Conservation (phyloP, 2,888 invertebrate species). For the Bellardia pandia region DNA sequence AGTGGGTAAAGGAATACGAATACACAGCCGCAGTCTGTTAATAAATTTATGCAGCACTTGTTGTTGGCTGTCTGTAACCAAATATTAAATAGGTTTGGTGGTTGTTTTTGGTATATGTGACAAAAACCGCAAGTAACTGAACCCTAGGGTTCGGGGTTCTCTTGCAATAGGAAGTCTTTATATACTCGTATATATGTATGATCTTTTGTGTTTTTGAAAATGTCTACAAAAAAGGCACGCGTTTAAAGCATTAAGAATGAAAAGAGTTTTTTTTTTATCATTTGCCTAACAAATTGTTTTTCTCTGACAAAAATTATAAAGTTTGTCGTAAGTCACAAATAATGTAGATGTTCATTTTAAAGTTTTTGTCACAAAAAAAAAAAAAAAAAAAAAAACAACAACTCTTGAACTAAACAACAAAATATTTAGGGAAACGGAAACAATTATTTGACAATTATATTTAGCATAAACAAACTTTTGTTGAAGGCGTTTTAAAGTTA, state of each 20-base stretch:
- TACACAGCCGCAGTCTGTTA: slow-evolving; percentile 16
- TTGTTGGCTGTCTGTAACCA: slow-evolving; percentile 46
- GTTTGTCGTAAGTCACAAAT: slow-evolving; percentile 40
- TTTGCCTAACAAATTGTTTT: not conserved
- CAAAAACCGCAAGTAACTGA: slow-evolving; percentile 62
- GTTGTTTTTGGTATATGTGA: slow-evolving; percentile 2
- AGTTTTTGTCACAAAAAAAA: not conserved
- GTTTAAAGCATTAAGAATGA: slow-evolving; percentile 24
- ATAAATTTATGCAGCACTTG: slow-evolving; percentile 67
- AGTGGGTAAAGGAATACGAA: not conserved
- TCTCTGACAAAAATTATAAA: slow-evolving; percentile 21
- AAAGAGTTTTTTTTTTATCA: not conserved
- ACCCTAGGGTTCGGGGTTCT: slow-evolving; percentile 10
- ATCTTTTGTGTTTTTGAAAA: not conserved
- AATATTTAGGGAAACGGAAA: slow-evolving; percentile 67
- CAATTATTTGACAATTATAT: slow-evolving; percentile 63
- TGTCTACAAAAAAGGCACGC: slow-evolving; percentile 45
- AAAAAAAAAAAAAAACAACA: not conserved
- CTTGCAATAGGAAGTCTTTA: slow-evolving; percentile 62
- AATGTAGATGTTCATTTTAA: slow-evolving; percentile 54
- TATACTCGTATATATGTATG: not conserved
- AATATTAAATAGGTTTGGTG: slow-evolving; percentile 37
- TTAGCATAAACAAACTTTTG: slow-evolving; percentile 11
- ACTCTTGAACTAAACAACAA: slow-evolving; percentile 11
- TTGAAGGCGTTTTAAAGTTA: not conserved